Conservation (phyloP, 2,888 invertebrate genomes). For the Drosophila recens region DNA sequence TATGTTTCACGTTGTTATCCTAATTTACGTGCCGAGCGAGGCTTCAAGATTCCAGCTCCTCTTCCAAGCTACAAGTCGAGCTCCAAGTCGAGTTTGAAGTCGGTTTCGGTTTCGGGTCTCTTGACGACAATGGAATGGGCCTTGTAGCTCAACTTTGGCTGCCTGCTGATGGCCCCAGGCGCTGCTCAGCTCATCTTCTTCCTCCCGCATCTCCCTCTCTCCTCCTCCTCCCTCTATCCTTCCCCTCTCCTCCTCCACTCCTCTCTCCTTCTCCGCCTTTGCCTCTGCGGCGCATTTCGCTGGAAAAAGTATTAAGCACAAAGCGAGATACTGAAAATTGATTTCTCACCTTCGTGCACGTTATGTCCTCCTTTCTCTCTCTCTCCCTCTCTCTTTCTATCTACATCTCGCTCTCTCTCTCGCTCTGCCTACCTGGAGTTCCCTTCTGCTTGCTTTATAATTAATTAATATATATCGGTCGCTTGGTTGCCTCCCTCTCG, state of each 20-base stretch:
- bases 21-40: conserved; percentile 80
- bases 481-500: conserved; percentile 28
- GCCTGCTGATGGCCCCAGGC: conserved; percentile 26
- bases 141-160: conserved; percentile 21
- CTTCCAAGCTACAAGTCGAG: conserved; percentile 14
- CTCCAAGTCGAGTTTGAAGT: conserved; percentile 9
- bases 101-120: conserved; percentile 11
- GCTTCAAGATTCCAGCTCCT: conserved; percentile 39
- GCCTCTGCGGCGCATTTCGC: conserved; percentile 72
- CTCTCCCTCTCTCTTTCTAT: conserved; percentile 9
- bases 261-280: conserved; percentile 7
- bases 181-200: conserved; percentile 2
- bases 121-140: conserved; percentile 16
- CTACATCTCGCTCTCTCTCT: neutral
- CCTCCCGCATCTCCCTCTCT: neutral
- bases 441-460: conserved; percentile 58
- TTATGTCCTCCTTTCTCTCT: conserved; percentile 52
- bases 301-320: conserved; percentile 78
- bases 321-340: conserved; percentile 83
- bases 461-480: conserved; percentile 67
- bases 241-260: neutral
- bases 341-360: conserved; percentile 84
- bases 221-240: neutral
- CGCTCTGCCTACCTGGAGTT: neutral
- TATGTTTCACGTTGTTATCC: conserved; percentile 84